Evolutionary conservation across 1,140 invertebrate species (phyloP).

Genomic region (Ganaspis sp.): DNA sequence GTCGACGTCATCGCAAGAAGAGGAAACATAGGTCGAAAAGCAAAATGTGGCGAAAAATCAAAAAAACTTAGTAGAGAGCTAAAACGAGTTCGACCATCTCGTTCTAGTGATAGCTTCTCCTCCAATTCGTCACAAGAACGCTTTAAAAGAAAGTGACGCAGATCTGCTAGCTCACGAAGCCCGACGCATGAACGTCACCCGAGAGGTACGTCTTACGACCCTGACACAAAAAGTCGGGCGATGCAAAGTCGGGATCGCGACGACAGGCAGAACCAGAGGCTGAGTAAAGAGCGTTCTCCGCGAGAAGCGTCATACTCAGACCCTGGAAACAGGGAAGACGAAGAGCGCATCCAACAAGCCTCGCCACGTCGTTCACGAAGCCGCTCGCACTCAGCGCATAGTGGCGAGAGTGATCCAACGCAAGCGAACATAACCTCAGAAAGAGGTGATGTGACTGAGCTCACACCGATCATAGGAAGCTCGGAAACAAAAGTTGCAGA

Average conservation of each 20-base stretch:
- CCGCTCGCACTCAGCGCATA: background rate
- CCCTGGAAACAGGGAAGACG: background rate
- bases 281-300: background rate
- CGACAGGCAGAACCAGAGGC: background rate
- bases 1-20: background rate
- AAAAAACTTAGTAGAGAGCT: background rate
- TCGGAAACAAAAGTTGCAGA: too few relatives aligned
- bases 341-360: background rate
- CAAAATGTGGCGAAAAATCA: background rate
- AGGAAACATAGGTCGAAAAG: background rate
- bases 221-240: fast-evolving
- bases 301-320: background rate
- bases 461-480: too few relatives aligned
- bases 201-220: background rate
- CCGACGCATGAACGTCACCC: background rate
- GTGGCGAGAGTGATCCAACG: too few relatives aligned
- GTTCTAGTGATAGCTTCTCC: background rate
- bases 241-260: background rate
- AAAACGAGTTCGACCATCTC: background rate
- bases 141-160: too few relatives aligned
- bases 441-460: too few relatives aligned
- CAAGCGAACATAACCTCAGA: background rate
- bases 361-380: background rate
- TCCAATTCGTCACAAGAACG: background rate
- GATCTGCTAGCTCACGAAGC: background rate